phyloP scores from a whole-genome alignment of 2,113 vertebrate species.

The Sylvietta virens region DNA sequence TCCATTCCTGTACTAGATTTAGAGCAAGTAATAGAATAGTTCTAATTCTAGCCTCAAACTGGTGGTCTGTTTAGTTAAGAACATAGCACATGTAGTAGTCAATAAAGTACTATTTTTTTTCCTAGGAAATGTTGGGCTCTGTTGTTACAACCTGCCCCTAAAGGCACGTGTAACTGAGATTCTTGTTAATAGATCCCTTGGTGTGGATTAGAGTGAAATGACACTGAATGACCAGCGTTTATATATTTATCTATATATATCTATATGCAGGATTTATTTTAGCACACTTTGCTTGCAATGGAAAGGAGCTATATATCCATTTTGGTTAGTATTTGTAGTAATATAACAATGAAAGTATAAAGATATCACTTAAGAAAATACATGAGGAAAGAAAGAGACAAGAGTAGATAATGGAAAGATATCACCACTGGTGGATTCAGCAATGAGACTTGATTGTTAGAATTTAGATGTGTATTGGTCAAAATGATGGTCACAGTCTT shows the following conservation, averaged over 20 bases:
- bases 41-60: background rate
- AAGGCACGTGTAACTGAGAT: background rate
- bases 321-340: background rate
- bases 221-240: background rate
- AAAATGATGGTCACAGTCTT: background rate
- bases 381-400: background rate
- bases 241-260: background rate
- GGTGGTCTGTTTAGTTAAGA: background rate
- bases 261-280: background rate
- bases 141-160: background rate
- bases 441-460: background rate
- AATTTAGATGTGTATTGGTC: background rate
- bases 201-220: background rate
- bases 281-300: background rate
- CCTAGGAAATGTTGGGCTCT: background rate
- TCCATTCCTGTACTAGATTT: background rate
- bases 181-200: background rate
- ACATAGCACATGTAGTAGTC: background rate
- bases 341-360: background rate
- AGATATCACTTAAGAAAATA: background rate
- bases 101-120: background rate
- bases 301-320: background rate
- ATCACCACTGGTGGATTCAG: background rate
- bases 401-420: background rate
- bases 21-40: background rate